A percentile compares a stretch with the other conserved stretches of the same genome.
phyloP scores from a whole-genome alignment of 1,140 invertebrate species.

The Drosophila auraria region DNA sequence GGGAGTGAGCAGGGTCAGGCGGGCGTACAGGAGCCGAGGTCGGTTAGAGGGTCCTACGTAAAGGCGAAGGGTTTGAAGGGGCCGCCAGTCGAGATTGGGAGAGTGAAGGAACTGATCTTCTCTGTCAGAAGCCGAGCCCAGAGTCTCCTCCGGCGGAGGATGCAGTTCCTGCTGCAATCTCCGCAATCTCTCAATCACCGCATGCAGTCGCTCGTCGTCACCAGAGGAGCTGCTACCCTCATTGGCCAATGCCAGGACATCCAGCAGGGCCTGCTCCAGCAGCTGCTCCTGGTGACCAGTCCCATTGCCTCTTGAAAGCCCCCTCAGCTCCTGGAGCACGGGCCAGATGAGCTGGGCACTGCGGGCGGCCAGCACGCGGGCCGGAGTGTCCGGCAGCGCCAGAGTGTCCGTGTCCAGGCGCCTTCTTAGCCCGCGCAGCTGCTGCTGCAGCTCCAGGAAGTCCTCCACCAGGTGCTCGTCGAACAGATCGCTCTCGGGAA shows the following conservation, averaged over 20 bases:
- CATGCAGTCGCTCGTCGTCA: constrained; percentile 44
- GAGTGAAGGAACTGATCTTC: constrained; percentile 8
- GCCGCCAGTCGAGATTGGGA: constrained; percentile 3
- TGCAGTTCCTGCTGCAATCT: constrained; percentile 43
- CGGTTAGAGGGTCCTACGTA: constrained; percentile 36
- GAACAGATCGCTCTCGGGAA: constrained; percentile 76
- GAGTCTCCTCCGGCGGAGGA: background rate
- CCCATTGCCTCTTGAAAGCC: background rate
- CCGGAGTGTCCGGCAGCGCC: constrained; percentile 63
- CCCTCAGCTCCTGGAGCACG: constrained; percentile 49
- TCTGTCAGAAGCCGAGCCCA: background rate
- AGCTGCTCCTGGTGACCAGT: background rate
- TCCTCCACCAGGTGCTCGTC: constrained; percentile 72
- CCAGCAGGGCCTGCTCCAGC: constrained; percentile 50
- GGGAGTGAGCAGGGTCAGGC: constrained; percentile 31
- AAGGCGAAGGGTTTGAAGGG: constrained; percentile 56
- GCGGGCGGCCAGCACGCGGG: constrained; percentile 64
- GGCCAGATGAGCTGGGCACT: constrained; percentile 70
- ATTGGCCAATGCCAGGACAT: constrained; percentile 65
- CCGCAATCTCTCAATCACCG: constrained; percentile 62
- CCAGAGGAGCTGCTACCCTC: background rate
- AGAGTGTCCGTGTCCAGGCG: constrained; percentile 42
- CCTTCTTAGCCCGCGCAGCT: constrained; percentile 29
- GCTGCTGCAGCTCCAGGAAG: constrained; percentile 58
- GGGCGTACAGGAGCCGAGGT: constrained; percentile 52